Evolutionary conservation across 2,888 invertebrate genomes (phyloP).

Genomic region (Rhingia campestris): DNA sequence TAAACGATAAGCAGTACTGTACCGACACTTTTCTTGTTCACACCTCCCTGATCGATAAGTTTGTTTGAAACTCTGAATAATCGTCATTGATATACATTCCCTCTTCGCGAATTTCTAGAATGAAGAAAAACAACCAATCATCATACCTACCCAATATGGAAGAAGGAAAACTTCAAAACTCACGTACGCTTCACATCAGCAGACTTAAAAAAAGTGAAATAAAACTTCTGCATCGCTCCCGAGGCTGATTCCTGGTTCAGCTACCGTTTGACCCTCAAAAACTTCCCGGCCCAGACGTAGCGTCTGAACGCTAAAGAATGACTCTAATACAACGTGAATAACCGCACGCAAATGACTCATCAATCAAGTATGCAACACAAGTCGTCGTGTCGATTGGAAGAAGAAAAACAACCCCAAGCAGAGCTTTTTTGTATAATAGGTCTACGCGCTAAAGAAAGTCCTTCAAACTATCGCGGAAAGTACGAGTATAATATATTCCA

Average conservation of each 20-base stretch:
- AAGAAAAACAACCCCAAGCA: slow-evolving; percentile 13
- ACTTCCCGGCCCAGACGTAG: slow-evolving; percentile 49
- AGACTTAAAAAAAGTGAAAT: not conserved
- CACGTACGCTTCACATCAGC: slow-evolving; percentile 40
- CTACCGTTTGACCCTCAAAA: slow-evolving; percentile 64
- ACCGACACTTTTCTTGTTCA: not conserved
- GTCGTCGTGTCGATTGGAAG: slow-evolving; percentile 44
- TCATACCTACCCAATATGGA: not conserved
- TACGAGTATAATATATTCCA: slow-evolving; percentile 62
- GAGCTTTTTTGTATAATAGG: not conserved
- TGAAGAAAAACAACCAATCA: not conserved
- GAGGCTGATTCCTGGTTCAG: slow-evolving; percentile 15
- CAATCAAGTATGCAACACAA: slow-evolving; percentile 72
- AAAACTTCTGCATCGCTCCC: slow-evolving; percentile 24
- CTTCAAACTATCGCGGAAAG: slow-evolving; percentile 58
- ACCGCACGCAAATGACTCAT: slow-evolving; percentile 72
- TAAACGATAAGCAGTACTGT: too few species aligned
- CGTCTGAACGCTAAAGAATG: slow-evolving; percentile 53
- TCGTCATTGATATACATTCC: not conserved
- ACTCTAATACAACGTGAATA: slow-evolving; percentile 55
- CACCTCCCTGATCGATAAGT: slow-evolving; percentile 19
- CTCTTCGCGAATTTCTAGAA: not conserved
- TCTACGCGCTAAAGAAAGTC: slow-evolving; percentile 24
- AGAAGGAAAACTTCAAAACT: slow-evolving; percentile 43
- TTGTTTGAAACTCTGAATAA: slow-evolving; percentile 5